Evolutionary conservation across 2,888 invertebrate genomes (phyloP).

Genomic region (Lochmaea crataegi): DNA sequence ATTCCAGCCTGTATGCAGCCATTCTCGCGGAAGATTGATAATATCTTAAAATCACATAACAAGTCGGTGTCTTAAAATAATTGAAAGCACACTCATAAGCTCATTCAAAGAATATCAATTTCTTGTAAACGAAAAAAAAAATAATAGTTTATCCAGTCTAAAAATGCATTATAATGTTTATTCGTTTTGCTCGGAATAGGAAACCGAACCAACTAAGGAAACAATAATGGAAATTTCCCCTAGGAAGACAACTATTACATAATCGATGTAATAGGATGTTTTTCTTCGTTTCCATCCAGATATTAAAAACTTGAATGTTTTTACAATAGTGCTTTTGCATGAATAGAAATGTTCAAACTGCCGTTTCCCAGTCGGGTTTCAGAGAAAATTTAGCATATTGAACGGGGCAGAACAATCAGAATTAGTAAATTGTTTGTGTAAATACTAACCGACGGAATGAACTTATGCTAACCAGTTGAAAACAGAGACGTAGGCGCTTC

Average conservation of each 20-base stretch:
- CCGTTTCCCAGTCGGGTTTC: conserved; percentile 4
- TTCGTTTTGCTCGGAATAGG: background rate
- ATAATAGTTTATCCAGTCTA: background rate
- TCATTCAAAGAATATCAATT: no score
- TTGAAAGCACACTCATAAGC: no score
- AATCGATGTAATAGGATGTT: background rate
- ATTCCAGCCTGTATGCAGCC: no score
- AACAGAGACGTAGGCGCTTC: conserved; percentile 38
- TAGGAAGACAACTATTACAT: background rate
- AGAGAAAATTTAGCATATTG: conserved; percentile 43
- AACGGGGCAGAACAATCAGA: conserved; percentile 44
- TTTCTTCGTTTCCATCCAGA: background rate
- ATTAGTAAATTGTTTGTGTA: conserved; percentile 48
- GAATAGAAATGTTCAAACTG: conserved; percentile 11
- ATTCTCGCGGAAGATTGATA: no score
- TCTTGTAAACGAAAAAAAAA: background rate
- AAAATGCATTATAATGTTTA: background rate
- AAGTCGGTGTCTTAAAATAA: no score
- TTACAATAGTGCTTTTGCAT: background rate
- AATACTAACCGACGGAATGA: conserved; percentile 45
- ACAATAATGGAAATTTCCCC: background rate
- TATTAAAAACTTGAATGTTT: conserved; percentile 15
- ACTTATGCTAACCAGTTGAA: conserved; percentile 49
- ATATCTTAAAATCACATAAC: no score
- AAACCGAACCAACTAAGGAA: background rate